A percentile compares a stretch with the other conserved stretches of the same genome.
Evolutionary conservation across 2,113 vertebrate species (phyloP).

Genomic region (Excalfactoria chinensis): DNA sequence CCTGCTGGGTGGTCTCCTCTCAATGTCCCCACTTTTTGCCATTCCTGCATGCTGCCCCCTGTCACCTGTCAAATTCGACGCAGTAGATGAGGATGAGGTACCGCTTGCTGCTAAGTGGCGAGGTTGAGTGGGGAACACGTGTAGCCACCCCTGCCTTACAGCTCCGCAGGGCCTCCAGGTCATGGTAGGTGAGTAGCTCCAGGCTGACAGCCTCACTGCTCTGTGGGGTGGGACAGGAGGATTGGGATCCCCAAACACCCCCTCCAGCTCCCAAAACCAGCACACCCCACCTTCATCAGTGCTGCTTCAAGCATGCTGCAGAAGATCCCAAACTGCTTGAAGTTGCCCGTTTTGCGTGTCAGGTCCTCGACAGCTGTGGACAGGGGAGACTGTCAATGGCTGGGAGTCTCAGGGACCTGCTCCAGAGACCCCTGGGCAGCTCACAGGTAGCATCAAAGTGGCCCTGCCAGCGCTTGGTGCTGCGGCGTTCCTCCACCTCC

Average conservation of each 20-base stretch:
- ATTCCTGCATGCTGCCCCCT: background rate
- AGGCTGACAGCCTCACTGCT: background rate
- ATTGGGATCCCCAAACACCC: background rate
- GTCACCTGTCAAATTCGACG: background rate
- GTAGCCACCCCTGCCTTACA: background rate
- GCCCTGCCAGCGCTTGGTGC: background rate
- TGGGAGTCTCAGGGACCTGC: background rate
- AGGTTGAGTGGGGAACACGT: background rate
- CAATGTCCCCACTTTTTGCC: background rate
- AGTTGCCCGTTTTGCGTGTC: background rate
- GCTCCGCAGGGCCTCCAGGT: background rate
- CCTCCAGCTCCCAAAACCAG: background rate
- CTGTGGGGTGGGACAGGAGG: background rate
- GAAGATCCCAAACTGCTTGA: background rate
- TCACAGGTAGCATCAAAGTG: background rate
- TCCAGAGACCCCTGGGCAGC: background rate
- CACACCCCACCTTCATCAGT: background rate
- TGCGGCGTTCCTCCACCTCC: background rate
- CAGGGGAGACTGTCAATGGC: background rate
- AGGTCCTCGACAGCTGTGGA: background rate
- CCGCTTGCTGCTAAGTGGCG: background rate
- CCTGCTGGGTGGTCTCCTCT: background rate
- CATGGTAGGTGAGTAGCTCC: background rate
- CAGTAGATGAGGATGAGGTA: background rate
- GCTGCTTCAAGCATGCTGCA: background rate